phyloP scores from a whole-genome alignment of 2,888 invertebrate species.

The Octodonta nipae region DNA sequence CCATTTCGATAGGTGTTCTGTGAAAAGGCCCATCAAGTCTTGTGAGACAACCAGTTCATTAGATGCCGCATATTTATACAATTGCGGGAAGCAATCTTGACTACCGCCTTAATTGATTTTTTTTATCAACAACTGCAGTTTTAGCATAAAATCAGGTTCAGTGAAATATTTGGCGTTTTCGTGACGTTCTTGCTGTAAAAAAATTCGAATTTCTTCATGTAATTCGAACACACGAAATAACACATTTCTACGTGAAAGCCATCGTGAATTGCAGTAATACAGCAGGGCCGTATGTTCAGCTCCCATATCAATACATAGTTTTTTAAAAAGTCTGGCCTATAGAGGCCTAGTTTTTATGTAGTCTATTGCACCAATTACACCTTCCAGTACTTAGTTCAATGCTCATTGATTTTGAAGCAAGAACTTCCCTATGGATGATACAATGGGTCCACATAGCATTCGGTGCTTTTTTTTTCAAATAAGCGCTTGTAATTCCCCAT shows the following conservation, averaged over 20 bases:
- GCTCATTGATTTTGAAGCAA: constrained; percentile 4
- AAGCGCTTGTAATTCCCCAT: constrained; percentile 9
- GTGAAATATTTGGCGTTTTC: constrained; percentile 5
- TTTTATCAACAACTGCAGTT: constrained; percentile 4
- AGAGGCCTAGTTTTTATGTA: constrained; percentile 10
- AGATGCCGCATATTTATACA: neutral
- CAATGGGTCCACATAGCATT: constrained; percentile 12
- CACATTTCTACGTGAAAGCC: constrained; percentile 9
- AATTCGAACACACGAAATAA: constrained; percentile 11
- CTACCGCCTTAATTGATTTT: constrained; percentile 1
- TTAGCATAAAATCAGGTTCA: constrained; percentile 3
- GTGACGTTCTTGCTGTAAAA: constrained; percentile 7
- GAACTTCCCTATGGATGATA: constrained; percentile 10
- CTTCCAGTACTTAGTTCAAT: constrained; percentile 6
- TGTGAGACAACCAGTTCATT: constrained; percentile 1
- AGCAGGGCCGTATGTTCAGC: constrained; percentile 5
- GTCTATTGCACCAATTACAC: constrained; percentile 7
- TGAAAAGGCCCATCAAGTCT: neutral
- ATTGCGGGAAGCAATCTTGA: neutral
- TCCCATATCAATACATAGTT: constrained; percentile 2
- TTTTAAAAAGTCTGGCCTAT: constrained; percentile 7
- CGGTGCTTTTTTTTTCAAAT: constrained; percentile 11
- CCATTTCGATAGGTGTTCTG: constrained; percentile 4
- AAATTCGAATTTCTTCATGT: constrained; percentile 10
- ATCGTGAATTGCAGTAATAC: constrained; percentile 5